phyloP scores from a whole-genome alignment of 1,140 invertebrate genomes.

The Phortica variegata region DNA sequence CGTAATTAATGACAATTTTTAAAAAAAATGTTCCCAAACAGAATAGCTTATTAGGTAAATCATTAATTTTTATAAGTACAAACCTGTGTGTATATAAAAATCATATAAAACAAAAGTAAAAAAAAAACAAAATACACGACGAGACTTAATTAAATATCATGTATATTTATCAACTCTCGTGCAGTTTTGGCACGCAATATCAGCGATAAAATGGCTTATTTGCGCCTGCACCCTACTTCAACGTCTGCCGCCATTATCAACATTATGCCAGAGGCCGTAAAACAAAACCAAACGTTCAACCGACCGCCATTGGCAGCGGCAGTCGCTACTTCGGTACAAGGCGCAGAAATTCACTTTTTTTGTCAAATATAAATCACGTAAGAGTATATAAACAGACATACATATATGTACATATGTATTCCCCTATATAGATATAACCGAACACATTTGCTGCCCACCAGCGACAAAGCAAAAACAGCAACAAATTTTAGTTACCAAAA shows the following conservation, averaged over 20 bases:
- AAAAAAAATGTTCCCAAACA: too few relatives aligned
- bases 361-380: too few relatives aligned
- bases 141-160: constrained; percentile 53
- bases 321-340: too few relatives aligned
- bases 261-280: too few relatives aligned
- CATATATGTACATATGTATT: neutral
- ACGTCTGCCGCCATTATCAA: too few relatives aligned
- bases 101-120: neutral
- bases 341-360: too few relatives aligned
- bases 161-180: constrained; percentile 52
- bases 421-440: neutral
- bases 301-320: constrained; percentile 15
- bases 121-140: constrained; percentile 6
- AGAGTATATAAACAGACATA: neutral
- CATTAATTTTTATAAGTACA: too few relatives aligned
- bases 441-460: neutral
- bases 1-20: too few relatives aligned
- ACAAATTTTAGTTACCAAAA: constrained; percentile 35
- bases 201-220: constrained; percentile 24
- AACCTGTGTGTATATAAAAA: too few relatives aligned
- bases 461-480: constrained; percentile 14
- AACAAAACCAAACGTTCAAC: too few relatives aligned
- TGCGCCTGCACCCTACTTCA: too few relatives aligned
- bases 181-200: constrained; percentile 48
- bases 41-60: constrained; percentile 17